Percentiles rank a stretch among this genome's conserved stretches.
These are phyloP conservation scores for Dendrocopos noguchii DNA, from an alignment of 2,113 vertebrate species.

Conservation along the genomic window DNA sequence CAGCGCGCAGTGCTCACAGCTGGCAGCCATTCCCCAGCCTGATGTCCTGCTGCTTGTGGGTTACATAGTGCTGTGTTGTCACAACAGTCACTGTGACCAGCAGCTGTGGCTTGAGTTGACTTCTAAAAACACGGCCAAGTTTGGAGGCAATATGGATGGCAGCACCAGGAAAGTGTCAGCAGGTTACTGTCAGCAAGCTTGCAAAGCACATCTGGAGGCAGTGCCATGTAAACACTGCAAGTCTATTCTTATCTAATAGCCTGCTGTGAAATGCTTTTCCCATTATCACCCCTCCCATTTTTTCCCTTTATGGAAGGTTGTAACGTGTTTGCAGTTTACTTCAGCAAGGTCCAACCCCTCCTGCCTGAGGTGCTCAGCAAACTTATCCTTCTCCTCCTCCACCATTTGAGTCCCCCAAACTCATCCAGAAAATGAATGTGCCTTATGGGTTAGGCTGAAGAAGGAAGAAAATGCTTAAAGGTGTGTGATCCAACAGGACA, in stretches of 20 bases:
- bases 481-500: not conserved
- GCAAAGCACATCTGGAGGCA: conserved; percentile 25
- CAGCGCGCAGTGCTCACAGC: not conserved
- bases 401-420: not conserved
- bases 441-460: not conserved
- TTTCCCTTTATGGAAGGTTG: not conserved
- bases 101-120: not conserved
- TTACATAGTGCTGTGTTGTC: not conserved
- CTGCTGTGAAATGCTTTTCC: not conserved
- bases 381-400: not conserved
- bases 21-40: not conserved
- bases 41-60: fast-evolving
- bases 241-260: not conserved
- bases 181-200: not conserved
- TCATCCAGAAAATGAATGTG: not conserved
- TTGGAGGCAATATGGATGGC: not conserved
- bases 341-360: not conserved
- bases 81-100: not conserved
- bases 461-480: not conserved
- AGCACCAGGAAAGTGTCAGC: not conserved
- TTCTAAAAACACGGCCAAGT: not conserved
- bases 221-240: not conserved
- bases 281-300: not conserved
- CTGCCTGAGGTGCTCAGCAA: not conserved
- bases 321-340: not conserved